phyloP scores from a whole-genome alignment of 2,888 invertebrate genomes.

The Spilosoma lubricipeda region DNA sequence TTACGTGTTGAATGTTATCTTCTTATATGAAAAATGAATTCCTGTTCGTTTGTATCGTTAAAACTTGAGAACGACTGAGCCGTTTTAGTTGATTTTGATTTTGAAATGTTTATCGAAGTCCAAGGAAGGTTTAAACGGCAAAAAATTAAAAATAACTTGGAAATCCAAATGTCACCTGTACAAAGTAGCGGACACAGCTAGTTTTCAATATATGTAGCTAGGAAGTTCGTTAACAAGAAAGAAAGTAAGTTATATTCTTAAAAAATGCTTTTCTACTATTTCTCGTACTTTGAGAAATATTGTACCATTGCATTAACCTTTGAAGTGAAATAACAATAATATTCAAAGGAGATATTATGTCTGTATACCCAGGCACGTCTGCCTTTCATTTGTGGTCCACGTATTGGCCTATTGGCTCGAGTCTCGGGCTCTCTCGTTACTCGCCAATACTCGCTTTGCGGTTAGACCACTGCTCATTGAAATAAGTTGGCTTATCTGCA shows the following conservation, averaged over 20 bases:
- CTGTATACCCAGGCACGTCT: slow-evolving; percentile 56
- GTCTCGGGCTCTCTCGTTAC: slow-evolving; percentile 51
- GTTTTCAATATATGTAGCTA: too few relatives aligned
- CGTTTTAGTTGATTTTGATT: too few relatives aligned
- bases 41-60: too few relatives aligned
- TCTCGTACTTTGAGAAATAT: neutral
- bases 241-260: neutral
- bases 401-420: slow-evolving; percentile 55
- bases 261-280: neutral
- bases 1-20: too few relatives aligned
- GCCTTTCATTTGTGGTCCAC: slow-evolving; percentile 63
- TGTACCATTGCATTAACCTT: neutral
- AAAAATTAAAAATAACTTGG: too few relatives aligned
- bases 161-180: too few relatives aligned
- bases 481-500: slow-evolving; percentile 63
- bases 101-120: too few relatives aligned
- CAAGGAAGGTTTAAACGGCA: too few relatives aligned
- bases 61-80: too few relatives aligned
- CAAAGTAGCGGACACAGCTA: too few relatives aligned
- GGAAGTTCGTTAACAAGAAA: neutral
- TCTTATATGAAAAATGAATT: too few relatives aligned
- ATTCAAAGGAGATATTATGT: slow-evolving; percentile 21
- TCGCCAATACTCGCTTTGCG: slow-evolving; percentile 60
- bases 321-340: slow-evolving; percentile 7
- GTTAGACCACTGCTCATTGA: slow-evolving; percentile 63